Conservation (phyloP, 2,797 vertebrate genomes). For the Arctocebus calabarensis region DNA sequence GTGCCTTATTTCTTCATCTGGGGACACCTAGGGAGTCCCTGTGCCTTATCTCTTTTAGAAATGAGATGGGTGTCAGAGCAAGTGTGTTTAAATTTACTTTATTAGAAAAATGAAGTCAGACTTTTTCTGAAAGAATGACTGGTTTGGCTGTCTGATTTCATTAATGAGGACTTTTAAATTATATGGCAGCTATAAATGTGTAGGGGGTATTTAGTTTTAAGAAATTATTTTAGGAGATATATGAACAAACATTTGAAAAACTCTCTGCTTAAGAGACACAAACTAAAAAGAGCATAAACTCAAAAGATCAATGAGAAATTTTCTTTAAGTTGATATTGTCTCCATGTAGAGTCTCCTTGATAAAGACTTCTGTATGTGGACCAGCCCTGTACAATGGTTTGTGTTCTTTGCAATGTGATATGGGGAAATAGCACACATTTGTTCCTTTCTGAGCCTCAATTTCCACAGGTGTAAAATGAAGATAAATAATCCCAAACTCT, state of each 20-base stretch:
- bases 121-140: slow-evolving; percentile 43
- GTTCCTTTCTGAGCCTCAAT: background rate
- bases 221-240: slow-evolving; percentile 31
- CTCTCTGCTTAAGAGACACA: slow-evolving; percentile 4
- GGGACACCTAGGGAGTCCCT: background rate
- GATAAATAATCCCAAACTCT: background rate
- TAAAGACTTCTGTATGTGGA: background rate
- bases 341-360: background rate
- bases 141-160: slow-evolving; percentile 10
- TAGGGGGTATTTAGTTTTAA: background rate
- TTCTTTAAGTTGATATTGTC: slow-evolving; percentile 31
- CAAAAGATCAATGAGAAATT: background rate
- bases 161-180: slow-evolving; percentile 44
- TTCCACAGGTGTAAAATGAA: slow-evolving; percentile 16
- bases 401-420: background rate
- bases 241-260: slow-evolving; percentile 53
- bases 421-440: background rate
- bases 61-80: slow-evolving; percentile 15
- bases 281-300: slow-evolving; percentile 20
- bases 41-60: slow-evolving; percentile 12
- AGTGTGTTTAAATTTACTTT: slow-evolving; percentile 3
- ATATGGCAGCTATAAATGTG: slow-evolving; percentile 36
- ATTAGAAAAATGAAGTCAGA: slow-evolving; percentile 33
- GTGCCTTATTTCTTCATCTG: slow-evolving; percentile 15
- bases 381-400: background rate